phyloP scores from a whole-genome alignment of 1,140 invertebrate species.

The Drosophila sturtevanti region DNA sequence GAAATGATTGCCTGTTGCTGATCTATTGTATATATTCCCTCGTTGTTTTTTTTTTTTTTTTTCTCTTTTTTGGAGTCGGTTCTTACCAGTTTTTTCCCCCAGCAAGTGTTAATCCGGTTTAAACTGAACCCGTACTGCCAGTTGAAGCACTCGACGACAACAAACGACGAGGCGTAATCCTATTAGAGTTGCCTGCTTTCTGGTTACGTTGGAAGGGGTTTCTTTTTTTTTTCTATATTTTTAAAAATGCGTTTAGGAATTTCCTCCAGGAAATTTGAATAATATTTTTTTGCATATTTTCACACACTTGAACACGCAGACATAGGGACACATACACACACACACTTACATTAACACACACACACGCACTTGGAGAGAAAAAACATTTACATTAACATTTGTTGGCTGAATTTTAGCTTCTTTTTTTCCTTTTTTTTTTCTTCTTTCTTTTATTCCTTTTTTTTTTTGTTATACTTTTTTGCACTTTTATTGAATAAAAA shows the following conservation, averaged over 20 bases:
- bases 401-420: constrained; percentile 24
- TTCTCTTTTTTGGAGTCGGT: neutral
- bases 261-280: constrained; percentile 70
- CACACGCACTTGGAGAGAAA: constrained; percentile 5
- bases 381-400: constrained; percentile 49
- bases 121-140: constrained; percentile 10
- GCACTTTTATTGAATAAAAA: constrained; percentile 77
- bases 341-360: constrained; percentile 15
- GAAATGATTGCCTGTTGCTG: constrained; percentile 29
- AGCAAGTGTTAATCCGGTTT: constrained; percentile 41
- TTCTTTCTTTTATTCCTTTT: constrained; percentile 31
- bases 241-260: constrained; percentile 75
- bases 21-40: neutral
- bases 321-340: constrained; percentile 30
- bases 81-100: constrained; percentile 24
- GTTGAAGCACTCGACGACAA: constrained; percentile 10
- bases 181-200: constrained; percentile 48
- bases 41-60: too few relatives aligned
- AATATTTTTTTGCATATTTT: constrained; percentile 70
- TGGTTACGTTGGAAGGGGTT: constrained; percentile 10
- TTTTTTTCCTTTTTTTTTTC: constrained; percentile 27
- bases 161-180: constrained; percentile 45
- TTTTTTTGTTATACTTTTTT: constrained; percentile 46
- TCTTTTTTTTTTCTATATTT: constrained; percentile 61
- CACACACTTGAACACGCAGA: constrained; percentile 41